Conservation (phyloP, 2,113 vertebrate genomes). For the Enhydra lutris region DNA sequence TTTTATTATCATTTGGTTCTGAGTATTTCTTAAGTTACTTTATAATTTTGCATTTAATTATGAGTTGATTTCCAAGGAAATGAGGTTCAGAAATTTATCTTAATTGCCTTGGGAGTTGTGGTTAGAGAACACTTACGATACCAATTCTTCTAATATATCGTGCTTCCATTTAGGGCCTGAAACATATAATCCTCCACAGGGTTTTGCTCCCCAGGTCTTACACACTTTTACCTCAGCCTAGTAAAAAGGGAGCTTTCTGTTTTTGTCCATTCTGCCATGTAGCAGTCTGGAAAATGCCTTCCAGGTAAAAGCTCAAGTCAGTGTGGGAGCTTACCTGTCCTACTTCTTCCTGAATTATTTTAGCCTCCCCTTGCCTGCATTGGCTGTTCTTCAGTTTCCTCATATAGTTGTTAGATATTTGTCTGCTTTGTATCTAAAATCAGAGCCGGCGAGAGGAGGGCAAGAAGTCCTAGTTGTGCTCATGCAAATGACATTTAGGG, state of each 20-base stretch:
- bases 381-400: not conserved
- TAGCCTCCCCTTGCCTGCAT: not conserved
- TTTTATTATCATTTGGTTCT: conserved; percentile 22
- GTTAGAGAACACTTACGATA: not conserved
- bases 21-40: not conserved
- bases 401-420: not conserved
- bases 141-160: not conserved
- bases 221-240: not conserved
- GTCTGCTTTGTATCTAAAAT: not conserved
- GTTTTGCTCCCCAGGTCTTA: not conserved
- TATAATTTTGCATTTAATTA: not conserved
- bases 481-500: not conserved
- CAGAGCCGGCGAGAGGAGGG: not conserved
- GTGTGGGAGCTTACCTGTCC: not conserved
- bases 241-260: not conserved
- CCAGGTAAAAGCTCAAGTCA: not conserved
- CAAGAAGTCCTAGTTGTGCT: not conserved
- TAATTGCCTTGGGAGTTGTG: not conserved
- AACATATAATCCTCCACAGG: not conserved
- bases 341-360: not conserved
- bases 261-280: not conserved
- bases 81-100: not conserved
- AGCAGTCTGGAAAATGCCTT: not conserved
- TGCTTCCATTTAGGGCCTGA: not conserved
- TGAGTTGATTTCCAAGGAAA: not conserved